These are phyloP conservation scores for Melanostoma mellinum DNA, from an alignment of 2,888 invertebrate genomes.

Conservation along the genomic window DNA sequence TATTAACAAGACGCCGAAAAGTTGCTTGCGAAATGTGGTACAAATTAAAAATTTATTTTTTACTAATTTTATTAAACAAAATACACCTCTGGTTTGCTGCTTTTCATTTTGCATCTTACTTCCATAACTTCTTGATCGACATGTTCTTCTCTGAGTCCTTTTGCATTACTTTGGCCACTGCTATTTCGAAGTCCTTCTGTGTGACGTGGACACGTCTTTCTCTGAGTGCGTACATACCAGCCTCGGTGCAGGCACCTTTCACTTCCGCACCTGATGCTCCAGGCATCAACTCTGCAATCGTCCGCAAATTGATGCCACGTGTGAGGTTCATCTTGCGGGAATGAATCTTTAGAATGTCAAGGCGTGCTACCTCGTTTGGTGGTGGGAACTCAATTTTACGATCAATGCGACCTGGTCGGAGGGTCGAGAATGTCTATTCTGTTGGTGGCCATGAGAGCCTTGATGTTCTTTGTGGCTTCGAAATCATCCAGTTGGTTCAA, in stretches of 20 bases:
- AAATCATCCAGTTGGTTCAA: conserved; percentile 99
- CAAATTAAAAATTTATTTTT: no score
- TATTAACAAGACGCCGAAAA: no score
- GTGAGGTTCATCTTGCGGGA: conserved; percentile 99
- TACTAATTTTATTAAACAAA: conserved; percentile 48
- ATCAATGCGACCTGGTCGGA: conserved; percentile 99
- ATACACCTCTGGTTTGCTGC: conserved; percentile 4
- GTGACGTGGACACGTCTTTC: conserved; percentile 99
- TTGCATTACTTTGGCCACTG: conserved; percentile 99
- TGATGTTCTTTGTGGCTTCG: conserved; percentile 99
- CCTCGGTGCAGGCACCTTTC: conserved; percentile 99
- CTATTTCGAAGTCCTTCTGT: conserved; percentile 99
- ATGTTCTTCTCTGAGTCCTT: conserved; percentile 99
- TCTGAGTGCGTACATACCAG: conserved; percentile 99
- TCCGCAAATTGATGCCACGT: conserved; percentile 97
- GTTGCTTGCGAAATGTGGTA: no score
- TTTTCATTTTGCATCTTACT: conserved; percentile 84
- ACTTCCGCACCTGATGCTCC: conserved; percentile 99
- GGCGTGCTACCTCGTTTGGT: conserved; percentile 98
- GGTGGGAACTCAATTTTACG: conserved; percentile 99
- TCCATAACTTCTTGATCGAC: conserved; percentile 99
- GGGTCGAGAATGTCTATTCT: conserved; percentile 99
- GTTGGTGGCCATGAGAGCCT: conserved; percentile 99
- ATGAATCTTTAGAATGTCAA: conserved; percentile 99
- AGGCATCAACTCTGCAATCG: conserved; percentile 99